Evolutionary conservation across 30 jellyfish, hydroid and myxozoan genomes (phyloP).

Genomic region (Cassiopea andromeda): DNA sequence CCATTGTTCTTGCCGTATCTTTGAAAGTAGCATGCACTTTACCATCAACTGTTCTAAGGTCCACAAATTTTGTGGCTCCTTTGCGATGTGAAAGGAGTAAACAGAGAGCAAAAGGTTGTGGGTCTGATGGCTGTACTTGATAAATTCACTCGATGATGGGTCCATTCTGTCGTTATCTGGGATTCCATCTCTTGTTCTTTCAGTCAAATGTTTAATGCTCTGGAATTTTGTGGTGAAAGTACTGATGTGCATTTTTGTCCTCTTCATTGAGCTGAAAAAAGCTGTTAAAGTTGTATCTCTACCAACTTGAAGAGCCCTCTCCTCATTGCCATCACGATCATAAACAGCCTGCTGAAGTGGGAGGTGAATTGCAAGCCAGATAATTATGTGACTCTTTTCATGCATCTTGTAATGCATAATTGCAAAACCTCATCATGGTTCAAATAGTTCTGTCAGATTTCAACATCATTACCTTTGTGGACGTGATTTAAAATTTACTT

Average conservation of each 20-base stretch:
- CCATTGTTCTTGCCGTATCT: conserved; percentile 26
- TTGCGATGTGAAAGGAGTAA: conserved; percentile 45
- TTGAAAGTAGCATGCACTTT: conserved; percentile 55
- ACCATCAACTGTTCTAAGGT: conserved; percentile 71
- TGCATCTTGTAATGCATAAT: conserved; percentile 40
- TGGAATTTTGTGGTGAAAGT: conserved; percentile 56
- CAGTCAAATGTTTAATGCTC: conserved; percentile 51
- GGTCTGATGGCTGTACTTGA: conserved; percentile 57
- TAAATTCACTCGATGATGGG: conserved; percentile 35
- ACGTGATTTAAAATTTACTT: conserved; percentile 74
- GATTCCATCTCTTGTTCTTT: conserved; percentile 25
- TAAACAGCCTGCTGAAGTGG: conserved; percentile 39
- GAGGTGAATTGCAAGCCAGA: conserved; percentile 45
- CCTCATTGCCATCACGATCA: conserved; percentile 62
- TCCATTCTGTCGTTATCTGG: neutral
- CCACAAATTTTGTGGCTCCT: conserved; percentile 82
- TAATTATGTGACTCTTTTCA: neutral
- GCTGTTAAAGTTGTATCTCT: conserved; percentile 59
- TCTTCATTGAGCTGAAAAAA: conserved; percentile 55
- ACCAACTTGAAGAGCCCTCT: neutral
- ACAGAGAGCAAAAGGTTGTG: conserved; percentile 48
- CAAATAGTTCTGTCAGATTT: conserved; percentile 51
- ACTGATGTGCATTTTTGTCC: conserved; percentile 44
- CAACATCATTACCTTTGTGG: conserved; percentile 67
- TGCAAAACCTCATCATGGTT: conserved; percentile 47